Evolutionary conservation across 2,888 invertebrate genomes (phyloP), one percentile per base, ranked within the genome.

Genomic region (Cephalotes varians): DNA sequence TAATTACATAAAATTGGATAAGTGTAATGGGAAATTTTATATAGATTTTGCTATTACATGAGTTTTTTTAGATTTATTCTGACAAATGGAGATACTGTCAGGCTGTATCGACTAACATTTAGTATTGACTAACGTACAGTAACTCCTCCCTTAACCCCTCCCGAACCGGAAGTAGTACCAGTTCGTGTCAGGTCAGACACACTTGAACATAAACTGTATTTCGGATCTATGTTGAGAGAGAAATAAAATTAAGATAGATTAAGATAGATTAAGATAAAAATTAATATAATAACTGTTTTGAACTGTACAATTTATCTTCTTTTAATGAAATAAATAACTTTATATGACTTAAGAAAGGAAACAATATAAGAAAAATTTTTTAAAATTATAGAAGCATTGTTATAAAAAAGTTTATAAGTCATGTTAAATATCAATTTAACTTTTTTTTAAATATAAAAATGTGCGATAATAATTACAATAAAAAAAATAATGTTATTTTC

Each of bases 161-260:
- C 51, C 82, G 67, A 81, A 56, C 77, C 65, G 81, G 72, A 88
- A 92, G 91, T 91, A 91, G 92, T 92, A 90, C 91, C 91, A 91
- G 86, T 83, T 92, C 72, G 92, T 92, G 86, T 88, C 91, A 91
- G 92, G 90, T 74, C 91, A 85, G 91, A 76, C 91, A 69, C 49
- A 79, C 71, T 85, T 62, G n/a, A 71, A 65, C 54, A 65, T 64
- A 40, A 54, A 34, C 56, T 73, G 40, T 74, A 76, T 77, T 64
- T 64, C 5, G 21, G 10, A n/a, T 21, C 15, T 10, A 12, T 44
- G 65, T 54, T 28, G 40, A 15, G 0, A n/a, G n/a, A n/a, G n/a
- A 2, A 25, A 15, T 31, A 64, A 51, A 37, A 82, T 87, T 85
- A 84, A 86, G 51, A 82, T 64, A 79, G 67, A 86, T 88, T 87